Percentiles rank a stretch among this genome's conserved stretches.
phyloP scores from a whole-genome alignment of 2,888 invertebrate genomes.

The Bedellia somnulentella region DNA sequence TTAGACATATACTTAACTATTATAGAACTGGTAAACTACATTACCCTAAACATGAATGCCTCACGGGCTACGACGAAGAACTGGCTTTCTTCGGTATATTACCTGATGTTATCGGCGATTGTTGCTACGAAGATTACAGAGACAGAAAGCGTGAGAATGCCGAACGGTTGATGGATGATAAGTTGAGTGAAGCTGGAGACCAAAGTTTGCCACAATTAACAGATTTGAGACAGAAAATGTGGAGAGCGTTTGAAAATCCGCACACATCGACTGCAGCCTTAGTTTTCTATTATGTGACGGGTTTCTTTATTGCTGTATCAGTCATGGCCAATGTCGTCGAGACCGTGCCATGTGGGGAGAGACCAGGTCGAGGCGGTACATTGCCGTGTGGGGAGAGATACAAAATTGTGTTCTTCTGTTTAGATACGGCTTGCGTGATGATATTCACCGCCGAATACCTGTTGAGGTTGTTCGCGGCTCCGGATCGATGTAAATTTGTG shows the following conservation, averaged over 20 bases:
- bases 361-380: slow-evolving; percentile 84
- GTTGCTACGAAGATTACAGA: slow-evolving; percentile 99
- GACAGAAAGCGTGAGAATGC: slow-evolving; percentile 98
- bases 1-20: slow-evolving; percentile 97
- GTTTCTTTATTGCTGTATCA: slow-evolving; percentile 99
- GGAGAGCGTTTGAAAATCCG: slow-evolving; percentile 99
- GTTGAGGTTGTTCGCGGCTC: slow-evolving; percentile 95
- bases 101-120: slow-evolving; percentile 95
- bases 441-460: slow-evolving; percentile 99
- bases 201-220: slow-evolving; percentile 86
- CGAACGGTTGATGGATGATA: slow-evolving; percentile 97
- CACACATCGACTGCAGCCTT: slow-evolving; percentile 98
- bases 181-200: slow-evolving; percentile 88
- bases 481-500: slow-evolving; percentile 95
- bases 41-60: slow-evolving; percentile 98
- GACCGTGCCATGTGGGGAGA: slow-evolving; percentile 90
- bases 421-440: slow-evolving; percentile 99
- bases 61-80: slow-evolving; percentile 99
- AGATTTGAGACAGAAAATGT: slow-evolving; percentile 93
- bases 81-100: slow-evolving; percentile 98
- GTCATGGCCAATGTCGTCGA: slow-evolving; percentile 99
- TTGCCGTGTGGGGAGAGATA: slow-evolving; percentile 96
- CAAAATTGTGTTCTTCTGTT: slow-evolving; percentile 97
- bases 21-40: slow-evolving; percentile 99
- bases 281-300: slow-evolving; percentile 99